Base-by-base conservation (phyloP, 2,888 invertebrate genomes). In the Archaeoteleia sp. region DNA sequence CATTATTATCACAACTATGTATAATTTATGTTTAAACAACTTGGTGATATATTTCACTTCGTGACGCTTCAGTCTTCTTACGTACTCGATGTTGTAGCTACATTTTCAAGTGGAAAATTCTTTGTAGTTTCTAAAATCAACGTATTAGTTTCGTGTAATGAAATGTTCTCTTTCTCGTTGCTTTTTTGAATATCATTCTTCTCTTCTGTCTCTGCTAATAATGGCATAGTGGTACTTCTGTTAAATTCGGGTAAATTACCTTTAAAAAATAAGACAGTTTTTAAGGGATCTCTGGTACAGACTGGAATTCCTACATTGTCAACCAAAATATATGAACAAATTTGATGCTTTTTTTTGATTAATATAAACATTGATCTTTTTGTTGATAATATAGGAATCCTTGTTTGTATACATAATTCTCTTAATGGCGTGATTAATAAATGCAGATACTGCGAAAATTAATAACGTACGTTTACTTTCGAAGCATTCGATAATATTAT, bases 401-500 rank as follows among this genome's bases (percentile, higher is more conserved):
- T n/a, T n/a, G n/a, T n/a, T n/a, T n/a, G n/a, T n/a, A n/a, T n/a
- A n/a, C n/a, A n/a, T n/a, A n/a, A n/a, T n/a, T n/a, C n/a, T n/a
- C n/a, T n/a, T n/a, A n/a, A n/a, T n/a, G n/a, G n/a, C n/a, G n/a
- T n/a, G n/a, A n/a, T n/a, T n/a, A n/a, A n/a, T n/a, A n/a, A n/a
- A n/a, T n/a, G n/a, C n/a, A n/a, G n/a, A n/a, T n/a, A n/a, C n/a
- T n/a, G n/a, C n/a, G n/a, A 8, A 13, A 32, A 29, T 12, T 40
- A 5, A 13, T 29, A 2, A 10, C 46, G 37, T 58, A 61, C 65
- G 23, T 57, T 37, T 37, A 10, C 63, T 42, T 5, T 63, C 67
- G 2, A 77, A 49, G 55, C 71, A 48, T 27, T 74, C 70, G 2
- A 63, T 51, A 1, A 83, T 70, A 10, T 71, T 70, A 14, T 77